phyloP scores from a whole-genome alignment of 2,113 vertebrate genomes.

The Cariama cristata region DNA sequence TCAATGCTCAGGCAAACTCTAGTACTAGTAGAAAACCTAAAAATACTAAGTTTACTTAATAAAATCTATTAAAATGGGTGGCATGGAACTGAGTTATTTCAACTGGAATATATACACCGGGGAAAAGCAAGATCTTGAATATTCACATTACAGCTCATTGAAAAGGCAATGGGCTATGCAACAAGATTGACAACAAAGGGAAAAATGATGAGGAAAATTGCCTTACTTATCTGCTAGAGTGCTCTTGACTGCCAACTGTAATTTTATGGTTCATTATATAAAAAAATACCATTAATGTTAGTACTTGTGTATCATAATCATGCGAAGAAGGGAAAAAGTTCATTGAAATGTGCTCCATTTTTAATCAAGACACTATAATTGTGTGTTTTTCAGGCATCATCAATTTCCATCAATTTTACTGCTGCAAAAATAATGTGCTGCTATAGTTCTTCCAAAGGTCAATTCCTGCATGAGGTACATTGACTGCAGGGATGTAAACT shows the following conservation, averaged over 20 bases:
- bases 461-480: constrained; percentile 5
- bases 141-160: constrained; percentile 73
- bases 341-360: constrained; percentile 62
- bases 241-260: constrained; percentile 73
- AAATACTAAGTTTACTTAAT: constrained; percentile 13
- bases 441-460: constrained; percentile 67
- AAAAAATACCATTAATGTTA: constrained; percentile 67
- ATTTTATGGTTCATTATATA: constrained; percentile 79
- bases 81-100: constrained; percentile 47
- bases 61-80: constrained; percentile 53
- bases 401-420: constrained; percentile 68
- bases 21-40: not conserved
- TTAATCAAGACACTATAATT: constrained; percentile 72
- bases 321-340: constrained; percentile 54
- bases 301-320: constrained; percentile 66
- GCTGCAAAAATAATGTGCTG: constrained; percentile 47
- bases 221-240: constrained; percentile 77
- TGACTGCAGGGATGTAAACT: constrained; percentile 18
- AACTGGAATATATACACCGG: constrained; percentile 50
- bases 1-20: not conserved
- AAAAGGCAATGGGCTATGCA: constrained; percentile 75
- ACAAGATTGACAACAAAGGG: constrained; percentile 77
- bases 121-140: constrained; percentile 55
- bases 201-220: constrained; percentile 78
- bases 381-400: constrained; percentile 73